phyloP scores from a whole-genome alignment of 2,888 invertebrate species.

The Polymixis flavicincta region DNA sequence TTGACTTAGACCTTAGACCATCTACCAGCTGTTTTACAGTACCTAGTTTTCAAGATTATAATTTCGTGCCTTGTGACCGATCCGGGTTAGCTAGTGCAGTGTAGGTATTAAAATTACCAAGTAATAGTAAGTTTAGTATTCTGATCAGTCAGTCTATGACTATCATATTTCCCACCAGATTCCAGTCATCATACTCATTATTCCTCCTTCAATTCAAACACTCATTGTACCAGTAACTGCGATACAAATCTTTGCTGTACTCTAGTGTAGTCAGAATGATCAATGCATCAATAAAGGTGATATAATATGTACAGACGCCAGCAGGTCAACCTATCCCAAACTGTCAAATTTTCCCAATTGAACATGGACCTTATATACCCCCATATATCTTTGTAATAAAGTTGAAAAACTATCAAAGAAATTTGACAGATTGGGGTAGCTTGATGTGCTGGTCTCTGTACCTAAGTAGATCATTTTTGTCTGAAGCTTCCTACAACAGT shows the following conservation, averaged over 20 bases:
- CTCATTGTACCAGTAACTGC: constrained; percentile 4
- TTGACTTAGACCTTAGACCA: neutral
- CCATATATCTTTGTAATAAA: too few species aligned
- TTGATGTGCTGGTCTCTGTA: too few species aligned
- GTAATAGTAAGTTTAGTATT: neutral
- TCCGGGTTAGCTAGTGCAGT: neutral
- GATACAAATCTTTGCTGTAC: constrained; percentile 2
- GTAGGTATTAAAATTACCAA: neutral
- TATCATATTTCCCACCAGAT: constrained; percentile 5
- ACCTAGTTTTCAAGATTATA: neutral
- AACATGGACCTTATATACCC: too few species aligned
- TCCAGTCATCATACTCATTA: neutral
- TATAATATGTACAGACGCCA: too few species aligned
- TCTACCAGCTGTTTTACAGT: too few species aligned
- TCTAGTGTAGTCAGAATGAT: constrained; percentile 2
- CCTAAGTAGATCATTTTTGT: constrained; percentile 1
- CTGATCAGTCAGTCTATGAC: neutral
- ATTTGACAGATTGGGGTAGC: too few species aligned
- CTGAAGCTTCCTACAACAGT: constrained; percentile 4
- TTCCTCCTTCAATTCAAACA: too few species aligned
- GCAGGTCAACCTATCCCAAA: too few species aligned
- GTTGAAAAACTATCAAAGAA: too few species aligned
- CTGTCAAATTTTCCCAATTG: too few species aligned
- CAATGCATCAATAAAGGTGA: neutral
- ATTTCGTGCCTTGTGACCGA: neutral